Evolutionary conservation across 2,797 vertebrate species (phyloP), one percentile per base, ranked within the genome.

Genomic region (Acipenser ruthenus): DNA sequence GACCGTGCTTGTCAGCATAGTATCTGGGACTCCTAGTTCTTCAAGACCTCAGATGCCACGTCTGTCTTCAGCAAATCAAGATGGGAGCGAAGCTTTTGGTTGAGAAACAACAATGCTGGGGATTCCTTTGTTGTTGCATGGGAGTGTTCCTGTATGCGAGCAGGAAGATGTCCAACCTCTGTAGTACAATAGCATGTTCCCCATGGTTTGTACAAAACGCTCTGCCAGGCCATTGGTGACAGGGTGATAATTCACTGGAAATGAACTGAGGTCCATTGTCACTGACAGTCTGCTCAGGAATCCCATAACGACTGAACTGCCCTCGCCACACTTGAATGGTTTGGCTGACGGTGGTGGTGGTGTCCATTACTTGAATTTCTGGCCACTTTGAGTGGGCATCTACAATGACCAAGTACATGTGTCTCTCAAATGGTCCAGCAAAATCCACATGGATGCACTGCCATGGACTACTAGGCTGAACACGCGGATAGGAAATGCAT

Each of bases 191-290:
- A 1, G 52, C 51, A 11, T 52, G 12, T 47, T 65, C 65, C 23
- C 9, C 6, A 66, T 11, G 7, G 15, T 66, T 10, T 65, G 50
- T 18, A 65, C 50, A 23, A 66, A 56, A 18, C 65, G 52, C 15
- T 59, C 64, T 37, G 50, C 64, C 2, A 65, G 50, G 15, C 64
- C 51, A 56, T 65, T 65, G 23, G 64, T 65, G 7, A 49, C 53
- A 37, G 2, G 23, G 23, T 37, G 23, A 37, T 37, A 37, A 66
- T 55, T 66, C 65, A 11, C 13, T 4, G 10, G 51, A 58, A 6
- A 55, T 66, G 13, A 66, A 66, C 11, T 66, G 53, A 6, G 65
- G 65, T 6, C 65, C 51, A 48, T 56, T 66, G 5, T 66, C 53
- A 37, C 52, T 66, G 6, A 66, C 52, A 37, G 4, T 37, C 23